These are phyloP conservation scores for Sinocyclocheilus maitianheensis DNA, from an alignment of 2,113 vertebrate species.

Conservation along the genomic window DNA sequence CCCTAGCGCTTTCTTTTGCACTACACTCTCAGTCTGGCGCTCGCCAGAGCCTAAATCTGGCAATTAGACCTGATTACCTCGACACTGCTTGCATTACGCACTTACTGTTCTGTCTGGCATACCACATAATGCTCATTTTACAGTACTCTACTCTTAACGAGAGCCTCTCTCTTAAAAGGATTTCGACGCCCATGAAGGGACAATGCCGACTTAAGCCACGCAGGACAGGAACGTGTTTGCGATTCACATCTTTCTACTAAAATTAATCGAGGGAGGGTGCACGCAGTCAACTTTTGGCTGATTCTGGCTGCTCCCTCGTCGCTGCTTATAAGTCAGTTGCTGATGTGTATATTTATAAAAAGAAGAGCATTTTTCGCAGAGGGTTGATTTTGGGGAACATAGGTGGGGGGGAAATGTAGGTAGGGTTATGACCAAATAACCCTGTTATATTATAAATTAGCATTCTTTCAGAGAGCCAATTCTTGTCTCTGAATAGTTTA, in stretches of 20 bases:
- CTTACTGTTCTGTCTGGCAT: slow-evolving; percentile 64
- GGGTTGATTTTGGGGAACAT: slow-evolving; percentile 21
- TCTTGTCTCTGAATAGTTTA: slow-evolving; percentile 66
- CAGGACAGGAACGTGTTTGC: slow-evolving; percentile 62
- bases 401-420: slow-evolving; percentile 54
- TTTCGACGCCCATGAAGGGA: slow-evolving; percentile 56
- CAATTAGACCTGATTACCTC: slow-evolving; percentile 79
- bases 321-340: slow-evolving; percentile 69
- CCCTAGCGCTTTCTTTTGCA: slow-evolving; percentile 79
- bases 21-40: slow-evolving; percentile 77
- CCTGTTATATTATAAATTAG: slow-evolving; percentile 78
- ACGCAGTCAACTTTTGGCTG: slow-evolving; percentile 13
- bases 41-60: slow-evolving; percentile 50
- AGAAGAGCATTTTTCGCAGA: slow-evolving; percentile 31
- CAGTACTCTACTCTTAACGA: slow-evolving; percentile 34
- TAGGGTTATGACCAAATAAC: slow-evolving; percentile 59
- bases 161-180: slow-evolving; percentile 48
- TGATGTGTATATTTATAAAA: slow-evolving; percentile 71
- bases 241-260: slow-evolving; percentile 49
- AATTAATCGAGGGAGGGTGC: slow-evolving; percentile 41
- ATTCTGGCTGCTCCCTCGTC: slow-evolving; percentile 51
- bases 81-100: slow-evolving; percentile 78
- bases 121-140: slow-evolving; percentile 33
- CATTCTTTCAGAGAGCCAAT: slow-evolving; percentile 71
- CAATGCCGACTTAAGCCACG: slow-evolving; percentile 43